Base-by-base conservation (phyloP, 2,797 vertebrate species). In the Alauda arvensis region DNA sequence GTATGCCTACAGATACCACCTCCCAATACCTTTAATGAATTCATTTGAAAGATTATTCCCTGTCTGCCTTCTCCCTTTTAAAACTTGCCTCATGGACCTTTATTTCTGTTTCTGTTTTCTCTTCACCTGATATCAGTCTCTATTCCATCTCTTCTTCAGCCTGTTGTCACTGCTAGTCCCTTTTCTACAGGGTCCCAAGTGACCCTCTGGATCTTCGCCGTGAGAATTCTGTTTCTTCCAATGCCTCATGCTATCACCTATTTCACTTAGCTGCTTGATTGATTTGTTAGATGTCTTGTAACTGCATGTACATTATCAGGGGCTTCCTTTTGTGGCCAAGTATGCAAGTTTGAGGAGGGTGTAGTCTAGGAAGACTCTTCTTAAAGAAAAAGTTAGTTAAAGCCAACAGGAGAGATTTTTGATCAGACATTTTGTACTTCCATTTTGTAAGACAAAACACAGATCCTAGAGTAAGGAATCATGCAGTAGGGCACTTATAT, bases 21-120 rank as follows among this genome's bases (percentile, higher is more conserved):
- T 88, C 48, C 78, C 61, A 78, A 31, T 84, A 31, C 23, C 34
- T 83, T 87, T 83, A 93, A 85, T 82, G 70, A 70, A 75, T 87
- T 75, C 43, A 37, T 85, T 83, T 83, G 43, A 71, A 79, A 86
- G 46, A 45, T 61, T 75, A 48, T 87, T 91, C 66, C 33, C 25
- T 61, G 15, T 65, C 69, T 79, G n/a, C 62, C 42, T 79, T 90
- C 40, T 77, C 20, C n/a, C 43, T 88, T 87, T 92, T 49, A 75
- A 90, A 91, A 80, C 40, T 55, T 85, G 17, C 21, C 23, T 67
- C 26, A 18, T 63, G 49, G 49, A 74, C n/a, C 13, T 80, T 75
- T 83, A 63, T 31, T 91, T 92, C 79, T 87, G 20, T 90, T 92
- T 85, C 69, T 92, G 21, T 80, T 90, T 55, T 71, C 42, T 67